phyloP scores from a whole-genome alignment of 2,113 vertebrate species.

The Pachycephala philippinensis region DNA sequence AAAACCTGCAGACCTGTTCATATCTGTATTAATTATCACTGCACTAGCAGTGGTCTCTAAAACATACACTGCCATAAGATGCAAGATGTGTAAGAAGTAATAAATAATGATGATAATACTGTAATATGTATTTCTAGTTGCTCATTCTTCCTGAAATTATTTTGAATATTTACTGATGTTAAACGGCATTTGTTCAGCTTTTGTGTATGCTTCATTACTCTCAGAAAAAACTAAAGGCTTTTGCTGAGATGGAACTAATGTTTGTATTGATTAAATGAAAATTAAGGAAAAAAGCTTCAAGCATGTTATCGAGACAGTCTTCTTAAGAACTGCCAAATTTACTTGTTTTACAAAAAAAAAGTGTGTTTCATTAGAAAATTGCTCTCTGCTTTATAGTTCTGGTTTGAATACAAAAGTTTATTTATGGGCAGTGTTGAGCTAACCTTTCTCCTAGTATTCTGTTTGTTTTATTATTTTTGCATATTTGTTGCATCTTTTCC shows the following conservation, averaged over 20 bases:
- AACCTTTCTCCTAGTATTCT: neutral
- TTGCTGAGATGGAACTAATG: neutral
- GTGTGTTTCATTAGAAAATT: neutral
- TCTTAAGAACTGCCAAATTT: neutral
- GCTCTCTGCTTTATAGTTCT: neutral
- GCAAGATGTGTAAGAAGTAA: neutral
- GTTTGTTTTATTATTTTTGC: neutral
- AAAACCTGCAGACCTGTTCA: neutral
- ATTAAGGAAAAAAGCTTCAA: neutral
- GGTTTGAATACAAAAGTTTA: neutral
- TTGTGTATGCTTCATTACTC: neutral
- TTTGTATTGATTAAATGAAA: neutral
- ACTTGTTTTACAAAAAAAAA: neutral
- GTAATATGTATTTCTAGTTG: neutral
- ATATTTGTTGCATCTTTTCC: neutral
- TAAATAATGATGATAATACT: neutral
- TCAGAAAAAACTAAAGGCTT: neutral
- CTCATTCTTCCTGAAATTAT: neutral
- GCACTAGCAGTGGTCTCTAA: neutral
- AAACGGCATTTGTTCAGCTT: slow-evolving; percentile 2
- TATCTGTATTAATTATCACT: neutral
- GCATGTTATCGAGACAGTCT: neutral
- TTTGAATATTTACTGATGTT: neutral
- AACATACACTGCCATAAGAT: neutral
- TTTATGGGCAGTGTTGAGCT: neutral